A percentile compares a stretch with the other conserved stretches of the same genome.
These are phyloP conservation scores for Drosophila jambulina DNA, from an alignment of 1,140 invertebrate genomes.

Conservation along the genomic window DNA sequence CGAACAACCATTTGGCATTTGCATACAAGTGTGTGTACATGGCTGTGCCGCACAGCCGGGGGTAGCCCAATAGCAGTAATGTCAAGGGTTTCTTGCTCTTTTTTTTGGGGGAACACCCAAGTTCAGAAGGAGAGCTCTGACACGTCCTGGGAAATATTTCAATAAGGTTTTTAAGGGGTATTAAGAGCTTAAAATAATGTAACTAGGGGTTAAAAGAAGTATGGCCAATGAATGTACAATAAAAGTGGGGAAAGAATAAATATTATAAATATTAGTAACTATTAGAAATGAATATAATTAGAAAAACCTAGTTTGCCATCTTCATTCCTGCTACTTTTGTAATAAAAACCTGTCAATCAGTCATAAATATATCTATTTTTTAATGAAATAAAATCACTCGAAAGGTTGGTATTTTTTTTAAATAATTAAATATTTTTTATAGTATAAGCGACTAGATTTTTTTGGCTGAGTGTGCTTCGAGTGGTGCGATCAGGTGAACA, in stretches of 20 bases:
- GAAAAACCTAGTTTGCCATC: too few relatives aligned
- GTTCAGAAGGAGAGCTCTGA: not conserved
- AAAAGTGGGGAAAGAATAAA: not conserved
- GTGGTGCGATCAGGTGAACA: constrained; percentile 64
- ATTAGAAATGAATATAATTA: too few relatives aligned
- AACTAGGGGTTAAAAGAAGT: not conserved
- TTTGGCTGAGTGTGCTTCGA: not conserved
- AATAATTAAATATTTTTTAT: not conserved
- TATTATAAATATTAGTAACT: not conserved
- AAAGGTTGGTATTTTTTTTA: too few relatives aligned
- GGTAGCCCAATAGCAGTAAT: constrained; percentile 12
- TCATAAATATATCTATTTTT: too few relatives aligned
- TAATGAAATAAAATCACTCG: too few relatives aligned
- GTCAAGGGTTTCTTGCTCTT: not conserved
- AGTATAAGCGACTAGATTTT: not conserved
- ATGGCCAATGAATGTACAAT: too few relatives aligned
- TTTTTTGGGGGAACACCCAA: not conserved
- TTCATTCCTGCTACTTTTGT: too few relatives aligned
- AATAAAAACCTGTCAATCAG: too few relatives aligned
- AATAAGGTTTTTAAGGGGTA: not conserved
- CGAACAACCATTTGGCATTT: constrained; percentile 75
- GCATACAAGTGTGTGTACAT: constrained; percentile 56
- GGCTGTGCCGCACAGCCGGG: not conserved
- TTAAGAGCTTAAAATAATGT: not conserved
- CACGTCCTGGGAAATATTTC: not conserved